Evolutionary conservation across 2,797 vertebrate species (phyloP), one percentile per base, ranked within the genome.

Genomic region (Diceros bicornis): DNA sequence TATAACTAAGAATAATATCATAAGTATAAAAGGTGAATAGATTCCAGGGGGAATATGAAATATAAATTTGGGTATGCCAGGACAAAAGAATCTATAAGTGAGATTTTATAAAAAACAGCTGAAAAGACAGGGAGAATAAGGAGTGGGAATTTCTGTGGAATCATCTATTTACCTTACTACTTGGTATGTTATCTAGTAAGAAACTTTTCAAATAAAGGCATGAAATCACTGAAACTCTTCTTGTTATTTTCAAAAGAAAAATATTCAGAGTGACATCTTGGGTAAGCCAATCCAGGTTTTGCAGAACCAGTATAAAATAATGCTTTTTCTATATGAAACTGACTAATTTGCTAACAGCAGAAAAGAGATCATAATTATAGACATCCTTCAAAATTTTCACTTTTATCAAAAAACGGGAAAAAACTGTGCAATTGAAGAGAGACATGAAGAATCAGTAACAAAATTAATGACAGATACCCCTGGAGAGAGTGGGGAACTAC

Each of bases 171-270:
- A 17, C 2, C 27, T 4, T 21, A 18, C 32, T 79, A 32, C 34
- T 69, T 37, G n/a, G 23, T 16, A 41, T 50, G 1, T 59, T 75
- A 52, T 34, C 59, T 83, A 14, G 50, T 79, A 79, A 77, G 71
- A 93, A 68, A 74, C n/a, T 72, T 78, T 92, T 89, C 37, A 90
- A 77, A 86, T 17, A 57, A 93, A 89, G 20, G 12, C 6, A 32
- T 21, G 2, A 61, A 82, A 25, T 37, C 27, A 59, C 16, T 37
- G 57, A 71, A 66, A 81, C 34, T 16, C 87, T 86, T 23, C 50
- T 64, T 81, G 16, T 59, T 87, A 69, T 83, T 83, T 69, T 61
- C 21, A 82, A 88, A 89, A 88, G 11, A 52, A 62, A n/a, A 37
- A 52, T 52, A 32, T 44, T 34, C 27, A 64, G 23, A 85, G 29